Conservation (phyloP, 1,140 invertebrate genomes). For the Saxidomus purpurata region DNA sequence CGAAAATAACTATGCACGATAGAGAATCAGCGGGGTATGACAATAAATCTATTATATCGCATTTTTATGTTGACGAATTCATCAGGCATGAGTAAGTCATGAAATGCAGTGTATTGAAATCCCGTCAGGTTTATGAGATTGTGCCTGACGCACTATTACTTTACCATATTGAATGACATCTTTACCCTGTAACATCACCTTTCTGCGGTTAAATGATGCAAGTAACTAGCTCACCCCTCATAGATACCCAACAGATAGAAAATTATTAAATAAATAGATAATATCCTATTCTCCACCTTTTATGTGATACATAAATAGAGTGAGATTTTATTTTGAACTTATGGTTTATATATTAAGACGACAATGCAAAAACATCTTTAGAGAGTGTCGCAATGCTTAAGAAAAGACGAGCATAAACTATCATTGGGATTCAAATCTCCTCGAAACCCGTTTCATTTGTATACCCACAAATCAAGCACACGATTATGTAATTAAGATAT, state of each 20-base stretch:
- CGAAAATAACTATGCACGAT: background rate
- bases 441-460: too few relatives aligned
- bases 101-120: slow-evolving; percentile 11
- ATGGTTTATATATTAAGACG: too few relatives aligned
- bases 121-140: background rate
- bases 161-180: slow-evolving; percentile 22
- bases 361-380: too few relatives aligned
- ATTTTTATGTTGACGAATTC: slow-evolving; percentile 1
- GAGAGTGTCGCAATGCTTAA: too few relatives aligned
- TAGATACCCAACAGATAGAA: background rate
- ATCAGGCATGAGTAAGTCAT: background rate
- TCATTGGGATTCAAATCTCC: too few relatives aligned
- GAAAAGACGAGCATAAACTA: too few relatives aligned
- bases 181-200: background rate
- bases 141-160: slow-evolving; percentile 22
- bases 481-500: too few relatives aligned
- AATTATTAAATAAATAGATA: too few relatives aligned
- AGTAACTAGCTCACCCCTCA: slow-evolving; percentile 7
- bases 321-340: too few relatives aligned
- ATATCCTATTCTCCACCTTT: too few relatives aligned
- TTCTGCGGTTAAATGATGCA: slow-evolving; percentile 10
- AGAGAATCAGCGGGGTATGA: background rate
- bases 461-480: too few relatives aligned
- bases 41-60: background rate
- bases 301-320: too few relatives aligned